phyloP scores from a whole-genome alignment of 1,140 invertebrate species.

The Drosophila lini region DNA sequence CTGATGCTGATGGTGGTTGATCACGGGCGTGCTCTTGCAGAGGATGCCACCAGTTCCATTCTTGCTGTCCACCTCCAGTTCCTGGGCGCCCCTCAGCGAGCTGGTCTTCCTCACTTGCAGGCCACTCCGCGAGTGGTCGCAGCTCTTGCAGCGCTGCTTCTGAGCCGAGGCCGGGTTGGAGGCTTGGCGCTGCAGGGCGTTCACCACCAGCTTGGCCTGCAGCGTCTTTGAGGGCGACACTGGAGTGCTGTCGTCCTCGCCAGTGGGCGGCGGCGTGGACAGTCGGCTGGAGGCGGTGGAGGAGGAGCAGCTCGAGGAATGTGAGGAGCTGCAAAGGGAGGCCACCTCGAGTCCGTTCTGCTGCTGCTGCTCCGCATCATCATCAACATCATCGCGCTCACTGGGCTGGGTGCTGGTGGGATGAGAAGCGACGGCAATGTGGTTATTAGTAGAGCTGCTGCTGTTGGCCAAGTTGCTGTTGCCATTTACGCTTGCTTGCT shows the following conservation, averaged over 20 bases:
- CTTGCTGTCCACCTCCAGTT: constrained; percentile 43
- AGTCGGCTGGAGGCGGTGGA: constrained; percentile 72
- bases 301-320: constrained; percentile 49
- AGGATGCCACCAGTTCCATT: constrained; percentile 32
- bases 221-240: constrained; percentile 73
- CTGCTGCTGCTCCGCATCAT: constrained; percentile 25
- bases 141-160: constrained; percentile 57
- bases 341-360: constrained; percentile 43
- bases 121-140: constrained; percentile 60
- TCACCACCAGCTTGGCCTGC: constrained; percentile 71
- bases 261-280: constrained; percentile 79
- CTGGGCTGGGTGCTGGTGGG: constrained; percentile 73
- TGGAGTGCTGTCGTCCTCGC: constrained; percentile 78
- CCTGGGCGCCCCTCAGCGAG: constrained; percentile 69
- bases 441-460: constrained; percentile 67
- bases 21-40: constrained; percentile 75
- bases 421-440: constrained; percentile 73
- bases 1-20: constrained; percentile 46
- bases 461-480: constrained; percentile 46
- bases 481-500: constrained; percentile 71
- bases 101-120: constrained; percentile 72
- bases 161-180: neutral
- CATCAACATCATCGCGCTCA: constrained; percentile 54
- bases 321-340: constrained; percentile 29
- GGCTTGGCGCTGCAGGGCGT: constrained; percentile 51